Evolutionary conservation across 2,888 invertebrate genomes (phyloP).

Genomic region (Stenodera caucasica): DNA sequence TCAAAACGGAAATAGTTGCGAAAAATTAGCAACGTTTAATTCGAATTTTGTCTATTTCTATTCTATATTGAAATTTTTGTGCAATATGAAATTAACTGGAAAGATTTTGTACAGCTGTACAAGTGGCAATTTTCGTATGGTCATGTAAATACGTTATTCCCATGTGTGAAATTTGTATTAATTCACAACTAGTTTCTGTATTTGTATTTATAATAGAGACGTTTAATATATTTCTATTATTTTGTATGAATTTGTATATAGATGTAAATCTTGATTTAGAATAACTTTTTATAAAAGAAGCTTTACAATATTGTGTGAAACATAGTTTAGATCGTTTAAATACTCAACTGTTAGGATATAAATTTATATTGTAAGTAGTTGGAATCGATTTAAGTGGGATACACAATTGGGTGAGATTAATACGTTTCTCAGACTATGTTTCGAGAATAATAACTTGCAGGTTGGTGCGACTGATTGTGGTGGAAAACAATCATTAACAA

Average conservation of each 20-base stretch:
- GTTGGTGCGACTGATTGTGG: slow-evolving; percentile 38
- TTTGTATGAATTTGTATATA: neutral
- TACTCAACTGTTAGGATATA: neutral
- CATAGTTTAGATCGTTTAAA: neutral
- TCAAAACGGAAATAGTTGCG: neutral
- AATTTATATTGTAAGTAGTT: neutral
- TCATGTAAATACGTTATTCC: slow-evolving; percentile 12
- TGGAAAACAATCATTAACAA: slow-evolving; percentile 46
- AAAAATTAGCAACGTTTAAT: neutral
- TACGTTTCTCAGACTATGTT: slow-evolving; percentile 27
- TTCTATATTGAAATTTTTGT: too few species aligned
- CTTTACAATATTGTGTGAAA: too few species aligned
- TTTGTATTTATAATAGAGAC: neutral
- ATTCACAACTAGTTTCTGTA: slow-evolving; percentile 19
- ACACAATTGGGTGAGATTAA: slow-evolving; percentile 30
- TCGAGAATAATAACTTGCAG: slow-evolving; percentile 43
- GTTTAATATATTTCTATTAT: neutral
- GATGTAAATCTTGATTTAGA: neutral
- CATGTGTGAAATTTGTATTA: slow-evolving; percentile 16
- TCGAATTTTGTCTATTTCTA: too few species aligned
- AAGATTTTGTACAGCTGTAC: slow-evolving; percentile 25
- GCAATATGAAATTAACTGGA: slow-evolving; percentile 11
- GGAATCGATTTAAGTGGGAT: slow-evolving; percentile 16
- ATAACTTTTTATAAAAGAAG: neutral
- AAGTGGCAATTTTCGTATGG: slow-evolving; percentile 17